Conservation (phyloP, 2,888 invertebrate species). For the Zaprionus bogoriensis region DNA sequence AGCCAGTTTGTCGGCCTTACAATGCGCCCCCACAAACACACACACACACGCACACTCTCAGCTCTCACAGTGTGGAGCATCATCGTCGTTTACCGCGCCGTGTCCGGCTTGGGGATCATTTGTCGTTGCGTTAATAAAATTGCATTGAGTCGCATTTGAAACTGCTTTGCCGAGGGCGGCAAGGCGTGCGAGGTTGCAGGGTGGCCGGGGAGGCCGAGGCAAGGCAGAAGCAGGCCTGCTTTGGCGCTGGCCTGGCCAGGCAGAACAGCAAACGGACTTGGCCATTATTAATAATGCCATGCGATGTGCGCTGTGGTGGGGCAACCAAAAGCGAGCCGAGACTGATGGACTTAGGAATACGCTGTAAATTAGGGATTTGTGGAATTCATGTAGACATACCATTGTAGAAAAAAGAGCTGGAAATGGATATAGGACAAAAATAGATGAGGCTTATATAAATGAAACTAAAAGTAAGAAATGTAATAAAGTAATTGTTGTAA, state of each 20-base stretch:
- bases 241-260: slow-evolving; percentile 71
- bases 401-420: background rate
- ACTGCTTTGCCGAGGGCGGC: slow-evolving; percentile 66
- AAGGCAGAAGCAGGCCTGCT: slow-evolving; percentile 26
- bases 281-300: slow-evolving; percentile 70
- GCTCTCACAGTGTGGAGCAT: slow-evolving; percentile 31
- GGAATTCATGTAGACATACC: background rate
- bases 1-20: slow-evolving; percentile 10
- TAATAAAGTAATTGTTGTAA: too few species aligned
- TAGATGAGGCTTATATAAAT: background rate
- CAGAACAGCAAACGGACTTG: slow-evolving; percentile 33
- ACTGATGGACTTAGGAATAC: slow-evolving; percentile 14
- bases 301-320: slow-evolving; percentile 57
- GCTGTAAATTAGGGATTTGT: slow-evolving; percentile 14
- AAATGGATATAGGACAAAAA: background rate
- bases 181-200: background rate
- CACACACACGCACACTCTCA: slow-evolving; percentile 9
- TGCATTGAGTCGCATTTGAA: slow-evolving; percentile 82
- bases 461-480: too few species aligned
- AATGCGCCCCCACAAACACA: slow-evolving; percentile 46
- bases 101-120: slow-evolving; percentile 67
- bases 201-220: background rate
- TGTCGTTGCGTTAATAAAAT: slow-evolving; percentile 81
- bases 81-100: slow-evolving; percentile 2
- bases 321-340: background rate